Conservation (phyloP, 1,140 invertebrate species). For the Camponotus vicinus region DNA sequence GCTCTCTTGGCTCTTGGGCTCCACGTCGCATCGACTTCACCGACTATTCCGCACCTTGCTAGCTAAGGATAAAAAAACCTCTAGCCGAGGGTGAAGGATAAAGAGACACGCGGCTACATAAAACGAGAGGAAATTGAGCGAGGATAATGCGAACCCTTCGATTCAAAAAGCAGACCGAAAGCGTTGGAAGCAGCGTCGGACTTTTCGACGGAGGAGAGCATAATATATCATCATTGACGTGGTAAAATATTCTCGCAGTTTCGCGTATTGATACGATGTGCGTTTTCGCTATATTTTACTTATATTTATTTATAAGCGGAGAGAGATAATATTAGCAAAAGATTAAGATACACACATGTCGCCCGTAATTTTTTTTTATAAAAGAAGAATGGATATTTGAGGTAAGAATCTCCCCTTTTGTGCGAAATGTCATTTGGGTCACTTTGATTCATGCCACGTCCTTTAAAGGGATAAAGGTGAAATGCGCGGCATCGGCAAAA, state of each 20-base stretch:
- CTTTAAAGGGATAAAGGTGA: constrained; percentile 33
- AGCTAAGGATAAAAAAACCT: constrained; percentile 44
- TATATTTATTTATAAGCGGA: not conserved
- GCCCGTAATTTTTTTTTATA: not conserved
- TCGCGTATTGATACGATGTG: not conserved
- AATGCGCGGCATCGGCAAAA: not conserved
- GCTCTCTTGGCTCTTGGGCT: constrained; percentile 27
- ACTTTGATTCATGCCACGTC: constrained; percentile 17
- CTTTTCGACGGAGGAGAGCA: constrained; percentile 19
- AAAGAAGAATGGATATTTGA: not conserved
- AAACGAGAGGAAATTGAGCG: constrained; percentile 63
- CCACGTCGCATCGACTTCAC: constrained; percentile 26
- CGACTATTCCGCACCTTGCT: constrained; percentile 56
- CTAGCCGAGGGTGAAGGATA: constrained; percentile 29
- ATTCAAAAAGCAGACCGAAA: constrained; percentile 46
- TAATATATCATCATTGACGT: constrained; percentile 57
- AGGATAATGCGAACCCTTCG: constrained; percentile 51
- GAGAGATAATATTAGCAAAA: not conserved
- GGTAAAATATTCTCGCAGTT: constrained; percentile 25
- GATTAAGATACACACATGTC: not conserved
- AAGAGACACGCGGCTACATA: constrained; percentile 62
- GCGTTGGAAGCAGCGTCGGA: constrained; percentile 35
- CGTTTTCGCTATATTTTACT: not conserved
- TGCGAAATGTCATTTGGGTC: not conserved
- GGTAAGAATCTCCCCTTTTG: constrained; percentile 1